These are phyloP conservation scores for Piaya cayana DNA, from an alignment of 2,113 vertebrate genomes.

Conservation along the genomic window DNA sequence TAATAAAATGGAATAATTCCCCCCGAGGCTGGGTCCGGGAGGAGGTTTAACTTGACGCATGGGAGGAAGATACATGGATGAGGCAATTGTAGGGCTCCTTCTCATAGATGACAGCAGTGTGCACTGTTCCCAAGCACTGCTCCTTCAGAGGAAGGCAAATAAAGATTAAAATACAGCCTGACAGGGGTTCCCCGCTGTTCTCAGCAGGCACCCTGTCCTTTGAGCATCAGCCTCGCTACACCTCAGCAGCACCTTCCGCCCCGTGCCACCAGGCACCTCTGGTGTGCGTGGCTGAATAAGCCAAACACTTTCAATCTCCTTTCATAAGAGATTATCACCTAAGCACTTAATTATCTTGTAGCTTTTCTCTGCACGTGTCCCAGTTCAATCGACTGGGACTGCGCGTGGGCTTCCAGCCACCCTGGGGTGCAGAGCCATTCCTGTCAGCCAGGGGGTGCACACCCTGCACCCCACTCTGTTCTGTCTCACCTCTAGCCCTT, in stretches of 20 bases:
- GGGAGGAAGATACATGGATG: not conserved
- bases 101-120: not conserved
- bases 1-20: not conserved
- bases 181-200: not conserved
- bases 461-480: rapidly evolving
- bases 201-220: not conserved
- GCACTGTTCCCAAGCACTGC: not conserved
- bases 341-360: slow-evolving; percentile 42
- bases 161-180: not conserved
- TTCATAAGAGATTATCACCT: slow-evolving; percentile 58
- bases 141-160: not conserved
- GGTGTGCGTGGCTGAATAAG: not conserved
- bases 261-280: not conserved
- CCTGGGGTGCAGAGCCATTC: not conserved
- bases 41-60: rapidly evolving
- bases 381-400: not conserved
- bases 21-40: rapidly evolving
- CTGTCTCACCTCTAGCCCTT: not conserved
- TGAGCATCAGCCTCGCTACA: rapidly evolving
- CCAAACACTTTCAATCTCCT: slow-evolving; percentile 26
- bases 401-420: rapidly evolving
- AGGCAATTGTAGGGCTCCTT: not conserved
- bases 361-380: slow-evolving; percentile 12
- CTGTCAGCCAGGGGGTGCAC: not conserved
- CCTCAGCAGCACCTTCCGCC: not conserved